Evolutionary conservation across 2,888 invertebrate species (phyloP).

Genomic region (Meiosimyza decipiens): DNA sequence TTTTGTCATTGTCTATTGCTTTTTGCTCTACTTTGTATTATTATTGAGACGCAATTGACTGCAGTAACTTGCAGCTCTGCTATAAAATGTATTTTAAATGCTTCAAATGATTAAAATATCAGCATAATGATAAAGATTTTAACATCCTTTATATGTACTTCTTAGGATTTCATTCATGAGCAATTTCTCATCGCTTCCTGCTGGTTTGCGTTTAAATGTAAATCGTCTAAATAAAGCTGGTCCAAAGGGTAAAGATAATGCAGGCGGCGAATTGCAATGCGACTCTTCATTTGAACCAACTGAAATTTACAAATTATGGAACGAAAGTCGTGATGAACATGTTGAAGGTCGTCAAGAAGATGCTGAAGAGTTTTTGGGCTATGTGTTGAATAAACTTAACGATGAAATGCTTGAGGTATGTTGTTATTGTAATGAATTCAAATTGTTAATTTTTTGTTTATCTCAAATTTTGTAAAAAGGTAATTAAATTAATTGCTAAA

Average conservation of each 20-base stretch:
- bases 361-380: conserved; percentile 96
- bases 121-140: neutral
- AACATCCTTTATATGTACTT: neutral
- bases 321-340: conserved; percentile 76
- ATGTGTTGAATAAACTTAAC: conserved; percentile 91
- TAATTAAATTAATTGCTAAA: conserved; percentile 73
- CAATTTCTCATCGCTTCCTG: conserved; percentile 79
- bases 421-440: neutral
- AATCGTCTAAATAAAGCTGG: conserved; percentile 63
- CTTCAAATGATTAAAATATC: neutral
- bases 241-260: conserved; percentile 66
- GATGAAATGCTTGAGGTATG: conserved; percentile 94
- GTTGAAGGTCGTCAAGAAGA: conserved; percentile 95
- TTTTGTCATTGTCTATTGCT: no score
- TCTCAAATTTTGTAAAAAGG: conserved; percentile 58
- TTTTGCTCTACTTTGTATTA: no score
- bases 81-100: neutral
- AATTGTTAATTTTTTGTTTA: conserved; percentile 15
- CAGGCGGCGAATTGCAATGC: conserved; percentile 72
- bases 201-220: conserved; percentile 66
- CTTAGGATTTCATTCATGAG: conserved; percentile 72
- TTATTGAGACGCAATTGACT: no score
- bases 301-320: conserved; percentile 85
- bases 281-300: conserved; percentile 92
- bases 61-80: no score